Conservation (phyloP, 2,113 vertebrate genomes). For the Electrona antarctica region DNA sequence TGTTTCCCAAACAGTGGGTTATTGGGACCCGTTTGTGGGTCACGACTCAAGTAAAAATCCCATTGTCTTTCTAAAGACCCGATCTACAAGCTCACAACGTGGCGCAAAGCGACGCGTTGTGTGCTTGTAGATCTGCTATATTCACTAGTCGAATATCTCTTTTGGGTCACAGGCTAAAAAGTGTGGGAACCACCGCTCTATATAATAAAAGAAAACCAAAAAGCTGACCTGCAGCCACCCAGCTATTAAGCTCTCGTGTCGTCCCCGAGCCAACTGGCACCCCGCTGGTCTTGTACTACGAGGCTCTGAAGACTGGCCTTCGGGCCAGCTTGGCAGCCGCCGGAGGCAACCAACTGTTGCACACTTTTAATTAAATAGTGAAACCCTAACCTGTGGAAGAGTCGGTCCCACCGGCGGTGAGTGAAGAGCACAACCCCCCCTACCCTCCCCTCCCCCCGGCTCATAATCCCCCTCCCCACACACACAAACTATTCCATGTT, state of each 20-base stretch:
- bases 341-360: conserved; percentile 69
- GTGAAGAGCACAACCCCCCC: conserved; percentile 57
- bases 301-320: conserved; percentile 48
- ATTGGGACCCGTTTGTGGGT: too few species aligned
- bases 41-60: too few species aligned
- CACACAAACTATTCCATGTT: conserved; percentile 9
- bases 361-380: conserved; percentile 79
- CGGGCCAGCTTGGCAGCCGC: conserved; percentile 53
- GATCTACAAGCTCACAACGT: too few species aligned
- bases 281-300: conserved; percentile 16
- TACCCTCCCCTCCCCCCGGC: background rate
- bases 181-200: too few species aligned
- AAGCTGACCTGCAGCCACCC: background rate
- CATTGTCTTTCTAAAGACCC: too few species aligned
- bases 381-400: conserved; percentile 65
- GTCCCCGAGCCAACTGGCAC: conserved; percentile 42
- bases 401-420: conserved; percentile 40
- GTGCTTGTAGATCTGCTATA: too few species aligned
- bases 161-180: too few species aligned
- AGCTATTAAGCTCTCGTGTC: conserved; percentile 11
- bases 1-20: too few species aligned
- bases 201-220: too few species aligned
- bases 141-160: too few species aligned
- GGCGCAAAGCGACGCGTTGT: too few species aligned
- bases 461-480: conserved; percentile 39